Evolutionary conservation across 2,888 invertebrate genomes (phyloP), one percentile per base, ranked within the genome.

Genomic region (Stenchaetothrips biformis): DNA sequence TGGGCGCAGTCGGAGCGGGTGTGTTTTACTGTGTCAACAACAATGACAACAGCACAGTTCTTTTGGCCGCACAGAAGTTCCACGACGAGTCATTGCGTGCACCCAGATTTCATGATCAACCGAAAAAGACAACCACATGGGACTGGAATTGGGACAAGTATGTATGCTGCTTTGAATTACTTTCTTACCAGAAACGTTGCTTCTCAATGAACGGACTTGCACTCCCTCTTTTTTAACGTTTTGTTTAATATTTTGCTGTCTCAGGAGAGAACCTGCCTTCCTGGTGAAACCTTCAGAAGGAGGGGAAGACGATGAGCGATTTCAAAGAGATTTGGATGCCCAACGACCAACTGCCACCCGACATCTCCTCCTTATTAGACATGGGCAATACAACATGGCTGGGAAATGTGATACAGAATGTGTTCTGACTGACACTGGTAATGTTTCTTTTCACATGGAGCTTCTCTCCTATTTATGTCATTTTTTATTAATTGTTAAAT

Each of bases 141-240:
- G 93, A 96, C 84, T 88, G 88, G 80, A 95, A 97, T 87, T 97
- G 97, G 97, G 97, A 97, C 86, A 92, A 91, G 93, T 93, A 89
- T 90, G 90, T 88, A 82, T 53, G 21, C 67, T 49, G 77, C 59
- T 77, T 16, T 48, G 67, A 74, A 80, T 74, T 62, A 78, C 78
- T 80, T 74, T 80, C 2, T 79, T 7, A 79, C 25, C 74, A 7
- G 3, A 79, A 21, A 48, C 7, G 78, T 49, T 79, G 8, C 74
- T 27, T 78, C 48, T 48, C 59, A 59, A 6, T 47, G 18, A 59
- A 74, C 47, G 49, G 67, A 53, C 67, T n/a, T 7, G 6, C 78
- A 48, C 18, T 62, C 16, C 59, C 53, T 79, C 48, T 79, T 77
- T 82, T 27, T 77, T 37, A 21, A 79, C 79, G 27, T 81, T 53